These are phyloP conservation scores for Hydrolagus colliei DNA, from an alignment of 2,797 vertebrate species.

Conservation along the genomic window DNA sequence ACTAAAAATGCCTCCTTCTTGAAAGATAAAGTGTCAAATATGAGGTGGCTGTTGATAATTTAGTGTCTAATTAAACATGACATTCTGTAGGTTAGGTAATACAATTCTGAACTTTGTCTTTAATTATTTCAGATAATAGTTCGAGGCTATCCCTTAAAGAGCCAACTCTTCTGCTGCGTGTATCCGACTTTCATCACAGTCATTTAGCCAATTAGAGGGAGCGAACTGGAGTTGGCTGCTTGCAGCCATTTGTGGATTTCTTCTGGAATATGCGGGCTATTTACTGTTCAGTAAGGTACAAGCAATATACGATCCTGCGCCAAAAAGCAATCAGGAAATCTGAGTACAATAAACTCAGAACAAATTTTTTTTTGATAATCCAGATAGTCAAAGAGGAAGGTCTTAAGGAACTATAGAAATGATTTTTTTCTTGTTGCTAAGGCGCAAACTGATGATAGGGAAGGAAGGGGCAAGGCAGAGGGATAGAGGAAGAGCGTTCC, in stretches of 20 bases:
- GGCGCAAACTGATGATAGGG: too few species aligned
- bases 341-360: neutral
- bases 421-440: too few species aligned
- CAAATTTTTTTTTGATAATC: neutral
- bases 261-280: neutral
- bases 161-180: neutral
- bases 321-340: neutral
- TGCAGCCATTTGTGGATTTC: too few species aligned
- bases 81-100: neutral
- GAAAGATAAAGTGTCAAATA: neutral
- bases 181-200: neutral
- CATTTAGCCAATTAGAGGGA: neutral
- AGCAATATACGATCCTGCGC: neutral
- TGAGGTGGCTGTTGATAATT: neutral
- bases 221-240: neutral
- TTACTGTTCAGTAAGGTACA: neutral
- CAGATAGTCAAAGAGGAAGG: too few species aligned
- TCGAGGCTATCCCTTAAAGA: neutral
- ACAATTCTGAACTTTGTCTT: neutral
- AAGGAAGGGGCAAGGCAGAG: neutral
- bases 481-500: neutral
- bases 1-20: neutral
- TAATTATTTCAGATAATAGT: constrained; percentile 9
- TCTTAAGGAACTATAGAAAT: too few species aligned
- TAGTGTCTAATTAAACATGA: constrained; percentile 5